A percentile compares a stretch with the other conserved stretches of the same genome.
These are phyloP conservation scores for Homarus americanus DNA, from an alignment of 1,140 invertebrate genomes.

Conservation along the genomic window DNA sequence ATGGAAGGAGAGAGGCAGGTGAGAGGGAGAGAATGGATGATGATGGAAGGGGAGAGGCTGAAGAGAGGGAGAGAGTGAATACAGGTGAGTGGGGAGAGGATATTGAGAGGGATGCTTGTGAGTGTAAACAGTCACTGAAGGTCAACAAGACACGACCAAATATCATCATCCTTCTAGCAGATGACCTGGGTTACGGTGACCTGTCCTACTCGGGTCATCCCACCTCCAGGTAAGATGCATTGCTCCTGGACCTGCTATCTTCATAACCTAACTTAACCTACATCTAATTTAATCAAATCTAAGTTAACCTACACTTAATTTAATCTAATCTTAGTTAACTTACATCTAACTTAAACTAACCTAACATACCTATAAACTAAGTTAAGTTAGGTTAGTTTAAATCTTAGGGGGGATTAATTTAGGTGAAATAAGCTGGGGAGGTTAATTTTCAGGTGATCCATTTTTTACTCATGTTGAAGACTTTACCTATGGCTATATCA, in stretches of 20 bases:
- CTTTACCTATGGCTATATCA: too few species aligned
- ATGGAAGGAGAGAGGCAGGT: background rate
- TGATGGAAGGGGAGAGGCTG: background rate
- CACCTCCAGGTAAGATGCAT: constrained; percentile 51
- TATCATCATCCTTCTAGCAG: constrained; percentile 47
- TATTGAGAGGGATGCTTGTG: background rate
- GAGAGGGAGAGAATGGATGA: background rate
- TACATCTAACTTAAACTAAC: too few species aligned
- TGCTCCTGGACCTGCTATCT: too few species aligned
- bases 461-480: background rate
- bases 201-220: constrained; percentile 64
- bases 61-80: background rate
- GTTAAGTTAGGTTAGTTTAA: too few species aligned
- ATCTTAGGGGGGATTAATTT: too few species aligned
- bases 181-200: constrained; percentile 70
- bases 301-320: too few species aligned
- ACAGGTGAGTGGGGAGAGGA: background rate
- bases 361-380: too few species aligned
- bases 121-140: background rate
- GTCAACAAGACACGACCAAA: constrained; percentile 31
- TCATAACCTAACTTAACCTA: too few species aligned
- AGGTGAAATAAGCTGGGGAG: too few species aligned
- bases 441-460: too few species aligned
- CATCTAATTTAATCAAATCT: too few species aligned
- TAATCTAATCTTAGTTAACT: too few species aligned